phyloP scores from a whole-genome alignment of 2,888 invertebrate genomes.

The Drosophila kanekoi region DNA sequence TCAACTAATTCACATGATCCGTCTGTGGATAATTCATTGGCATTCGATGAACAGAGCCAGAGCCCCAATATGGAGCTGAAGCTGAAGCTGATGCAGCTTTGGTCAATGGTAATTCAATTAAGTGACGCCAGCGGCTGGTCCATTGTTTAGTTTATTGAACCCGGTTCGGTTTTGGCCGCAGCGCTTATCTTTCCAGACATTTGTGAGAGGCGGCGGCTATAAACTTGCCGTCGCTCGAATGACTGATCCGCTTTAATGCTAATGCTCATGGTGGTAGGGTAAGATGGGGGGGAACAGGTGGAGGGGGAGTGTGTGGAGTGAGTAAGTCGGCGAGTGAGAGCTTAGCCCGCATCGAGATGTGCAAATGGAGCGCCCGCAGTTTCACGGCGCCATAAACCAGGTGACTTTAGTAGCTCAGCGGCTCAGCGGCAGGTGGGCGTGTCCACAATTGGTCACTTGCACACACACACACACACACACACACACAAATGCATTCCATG shows the following conservation, averaged over 20 bases:
- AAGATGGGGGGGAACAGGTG: constrained; percentile 3
- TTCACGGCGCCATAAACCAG: constrained; percentile 70
- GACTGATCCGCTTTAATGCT: constrained; percentile 71
- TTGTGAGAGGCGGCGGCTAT: constrained; percentile 41
- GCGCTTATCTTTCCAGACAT: constrained; percentile 41
- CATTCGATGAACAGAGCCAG: constrained; percentile 39
- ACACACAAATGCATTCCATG: not conserved
- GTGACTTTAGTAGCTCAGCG: constrained; percentile 72
- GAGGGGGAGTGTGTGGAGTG: not conserved
- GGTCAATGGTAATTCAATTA: constrained; percentile 72
- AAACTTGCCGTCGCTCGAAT: constrained; percentile 45
- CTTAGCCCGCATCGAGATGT: constrained; percentile 67
- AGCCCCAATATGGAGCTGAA: not conserved
- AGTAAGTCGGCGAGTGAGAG: constrained; percentile 12
- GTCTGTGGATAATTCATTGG: constrained; percentile 52
- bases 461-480: not conserved
- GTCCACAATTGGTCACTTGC: constrained; percentile 32
- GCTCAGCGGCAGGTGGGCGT: constrained; percentile 52
- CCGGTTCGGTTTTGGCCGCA: constrained; percentile 23
- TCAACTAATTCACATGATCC: constrained; percentile 46
- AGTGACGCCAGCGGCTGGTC: constrained; percentile 38
- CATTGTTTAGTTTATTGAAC: constrained; percentile 77
- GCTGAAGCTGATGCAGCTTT: constrained; percentile 22
- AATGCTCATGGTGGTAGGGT: constrained; percentile 47
- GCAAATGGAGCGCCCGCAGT: constrained; percentile 75